These are phyloP conservation scores for Galaxias olidus DNA, from an alignment of 2,797 vertebrate genomes.

Conservation along the genomic window DNA sequence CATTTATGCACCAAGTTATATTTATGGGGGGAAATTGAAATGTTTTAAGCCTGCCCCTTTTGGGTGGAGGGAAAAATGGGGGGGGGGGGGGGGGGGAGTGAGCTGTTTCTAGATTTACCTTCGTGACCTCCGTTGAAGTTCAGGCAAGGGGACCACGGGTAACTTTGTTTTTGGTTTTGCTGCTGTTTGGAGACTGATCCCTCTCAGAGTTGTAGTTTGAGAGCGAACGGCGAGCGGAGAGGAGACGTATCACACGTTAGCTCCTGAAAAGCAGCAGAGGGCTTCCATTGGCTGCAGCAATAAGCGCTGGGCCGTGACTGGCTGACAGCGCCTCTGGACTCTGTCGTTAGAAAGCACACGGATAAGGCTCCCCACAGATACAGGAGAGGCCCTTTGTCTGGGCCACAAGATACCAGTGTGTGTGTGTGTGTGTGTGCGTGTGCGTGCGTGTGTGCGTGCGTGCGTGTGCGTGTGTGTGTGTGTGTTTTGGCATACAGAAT, in stretches of 20 bases:
- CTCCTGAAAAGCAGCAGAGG: no score
- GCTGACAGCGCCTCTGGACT: background rate
- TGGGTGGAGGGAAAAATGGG: conserved; percentile 41
- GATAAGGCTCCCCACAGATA: conserved; percentile 7
- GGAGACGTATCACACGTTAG: no score
- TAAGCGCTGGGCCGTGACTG: background rate
- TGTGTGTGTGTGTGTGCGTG: conserved; percentile 20
- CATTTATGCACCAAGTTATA: conserved; percentile 75
- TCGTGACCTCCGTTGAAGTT: conserved; percentile 24
- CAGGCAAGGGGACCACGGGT: conserved; percentile 1
- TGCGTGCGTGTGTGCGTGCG: background rate
- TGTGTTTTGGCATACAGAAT: no score
- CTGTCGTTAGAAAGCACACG: background rate
- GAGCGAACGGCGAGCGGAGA: background rate
- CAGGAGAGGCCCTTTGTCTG: conserved; percentile 6
- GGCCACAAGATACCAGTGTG: conserved; percentile 1
- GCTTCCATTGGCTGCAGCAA: background rate
- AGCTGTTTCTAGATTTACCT: conserved; percentile 47
- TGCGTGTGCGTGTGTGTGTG: no score
- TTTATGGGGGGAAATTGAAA: conserved; percentile 64
- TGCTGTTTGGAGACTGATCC: no score
- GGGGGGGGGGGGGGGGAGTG: conserved; percentile 38
- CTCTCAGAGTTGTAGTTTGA: background rate
- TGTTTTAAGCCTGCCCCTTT: conserved; percentile 60
- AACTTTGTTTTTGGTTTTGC: background rate